Conservation (phyloP, 2,888 invertebrate species). For the Graphium colonna region DNA sequence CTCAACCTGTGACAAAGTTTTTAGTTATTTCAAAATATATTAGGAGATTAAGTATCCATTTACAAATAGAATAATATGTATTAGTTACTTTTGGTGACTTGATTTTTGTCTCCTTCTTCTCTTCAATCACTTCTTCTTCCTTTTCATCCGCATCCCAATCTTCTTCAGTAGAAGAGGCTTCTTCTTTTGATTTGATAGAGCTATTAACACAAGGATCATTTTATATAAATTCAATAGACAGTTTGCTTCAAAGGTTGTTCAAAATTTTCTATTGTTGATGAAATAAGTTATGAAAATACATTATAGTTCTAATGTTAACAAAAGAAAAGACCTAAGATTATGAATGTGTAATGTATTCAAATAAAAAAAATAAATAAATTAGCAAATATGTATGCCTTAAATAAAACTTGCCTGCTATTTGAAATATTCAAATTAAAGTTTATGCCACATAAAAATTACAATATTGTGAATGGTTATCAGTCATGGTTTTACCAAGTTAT, state of each 20-base stretch:
- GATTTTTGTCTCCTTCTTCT: slow-evolving; percentile 59
- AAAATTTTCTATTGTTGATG: neutral
- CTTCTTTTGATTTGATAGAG: slow-evolving; percentile 70
- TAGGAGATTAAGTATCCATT: too few relatives aligned
- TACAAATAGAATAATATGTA: neutral
- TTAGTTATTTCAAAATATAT: neutral
- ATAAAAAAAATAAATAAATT: too few relatives aligned
- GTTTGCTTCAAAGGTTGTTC: neutral
- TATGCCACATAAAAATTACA: too few relatives aligned
- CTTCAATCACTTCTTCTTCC: slow-evolving; percentile 57
- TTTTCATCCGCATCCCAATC: slow-evolving; percentile 75
- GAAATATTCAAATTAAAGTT: too few relatives aligned
- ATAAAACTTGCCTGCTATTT: too few relatives aligned
- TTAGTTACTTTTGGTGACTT: slow-evolving; percentile 64
- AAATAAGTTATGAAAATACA: too few relatives aligned
- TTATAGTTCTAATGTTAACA: too few relatives aligned
- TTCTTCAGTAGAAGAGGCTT: slow-evolving; percentile 72
- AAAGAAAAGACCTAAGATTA: too few relatives aligned
- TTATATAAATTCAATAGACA: neutral
- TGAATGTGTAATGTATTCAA: too few relatives aligned
- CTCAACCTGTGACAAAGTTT: slow-evolving; percentile 37
- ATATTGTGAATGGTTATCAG: too few relatives aligned
- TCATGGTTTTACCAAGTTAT: too few relatives aligned
- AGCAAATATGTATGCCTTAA: too few relatives aligned
- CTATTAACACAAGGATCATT: slow-evolving; percentile 37